phyloP scores from a whole-genome alignment of 2,888 invertebrate genomes.

The Eurytoma adleriae region DNA sequence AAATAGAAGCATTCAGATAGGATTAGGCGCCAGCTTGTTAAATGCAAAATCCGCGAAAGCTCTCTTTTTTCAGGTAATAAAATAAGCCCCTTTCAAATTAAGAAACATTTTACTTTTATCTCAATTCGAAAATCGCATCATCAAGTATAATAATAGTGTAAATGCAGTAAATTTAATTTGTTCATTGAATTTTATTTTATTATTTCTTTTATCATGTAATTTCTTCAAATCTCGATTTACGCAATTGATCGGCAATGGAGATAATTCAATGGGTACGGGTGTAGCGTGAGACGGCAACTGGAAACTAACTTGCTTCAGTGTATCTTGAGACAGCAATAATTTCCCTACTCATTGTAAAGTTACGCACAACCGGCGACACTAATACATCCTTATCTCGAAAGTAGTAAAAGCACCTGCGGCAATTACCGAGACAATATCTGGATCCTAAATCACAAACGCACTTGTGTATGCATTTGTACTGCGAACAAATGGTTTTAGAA shows the following conservation, averaged over 20 bases:
- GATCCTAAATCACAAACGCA: constrained; percentile 20
- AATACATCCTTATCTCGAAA: constrained; percentile 47
- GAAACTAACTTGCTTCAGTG: constrained; percentile 23
- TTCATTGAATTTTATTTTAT: too few species aligned
- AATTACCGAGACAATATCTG: constrained; percentile 50
- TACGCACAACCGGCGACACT: constrained; percentile 31
- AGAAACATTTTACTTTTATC: too few species aligned
- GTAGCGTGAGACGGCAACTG: neutral
- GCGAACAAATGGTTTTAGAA: too few species aligned
- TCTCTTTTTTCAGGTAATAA: neutral
- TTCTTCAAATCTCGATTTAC: too few species aligned
- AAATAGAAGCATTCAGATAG: constrained; percentile 6
- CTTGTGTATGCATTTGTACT: too few species aligned
- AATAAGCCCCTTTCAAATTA: too few species aligned
- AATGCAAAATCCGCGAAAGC: constrained; percentile 5
- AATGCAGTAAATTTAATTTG: too few species aligned
- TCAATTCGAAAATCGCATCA: too few species aligned
- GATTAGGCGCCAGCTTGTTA: constrained; percentile 15
- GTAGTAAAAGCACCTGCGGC: constrained; percentile 44
- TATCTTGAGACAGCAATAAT: constrained; percentile 41
- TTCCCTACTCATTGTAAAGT: constrained; percentile 42
- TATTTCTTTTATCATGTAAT: too few species aligned
- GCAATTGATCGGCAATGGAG: neutral
- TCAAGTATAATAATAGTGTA: too few species aligned
- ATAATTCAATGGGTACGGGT: neutral